Conservation (phyloP, 1,140 invertebrate genomes). For the Subanguina moxae region DNA sequence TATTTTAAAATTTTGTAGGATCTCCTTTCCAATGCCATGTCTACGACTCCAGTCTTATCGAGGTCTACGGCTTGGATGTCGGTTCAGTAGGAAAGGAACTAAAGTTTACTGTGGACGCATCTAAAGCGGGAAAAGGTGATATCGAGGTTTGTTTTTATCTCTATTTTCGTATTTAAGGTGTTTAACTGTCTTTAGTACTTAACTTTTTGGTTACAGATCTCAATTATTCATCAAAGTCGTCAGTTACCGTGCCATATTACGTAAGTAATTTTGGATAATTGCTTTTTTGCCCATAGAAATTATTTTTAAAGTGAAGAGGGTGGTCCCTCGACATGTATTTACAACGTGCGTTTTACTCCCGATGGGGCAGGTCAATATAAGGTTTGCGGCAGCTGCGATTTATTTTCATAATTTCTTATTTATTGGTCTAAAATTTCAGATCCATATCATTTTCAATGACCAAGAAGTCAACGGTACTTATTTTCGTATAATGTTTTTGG, state of each 20-base stretch:
- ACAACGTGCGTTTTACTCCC: constrained; percentile 82
- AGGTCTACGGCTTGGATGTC: constrained; percentile 71
- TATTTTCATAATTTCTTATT: too few species aligned
- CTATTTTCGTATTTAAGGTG: neutral
- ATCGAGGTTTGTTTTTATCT: constrained; percentile 64
- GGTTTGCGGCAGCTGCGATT: neutral
- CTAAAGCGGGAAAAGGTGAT: constrained; percentile 78
- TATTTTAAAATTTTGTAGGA: constrained; percentile 68
- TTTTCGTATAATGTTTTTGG: constrained; percentile 14
- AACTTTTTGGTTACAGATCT: constrained; percentile 61
- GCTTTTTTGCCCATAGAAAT: neutral
- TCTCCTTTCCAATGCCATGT: constrained; percentile 94
- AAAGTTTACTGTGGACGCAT: constrained; percentile 77
- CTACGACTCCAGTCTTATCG: constrained; percentile 83
- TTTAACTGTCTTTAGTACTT: constrained; percentile 23
- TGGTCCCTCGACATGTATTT: constrained; percentile 64
- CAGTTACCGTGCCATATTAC: constrained; percentile 78
- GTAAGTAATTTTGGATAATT: constrained; percentile 66
- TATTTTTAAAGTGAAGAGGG: constrained; percentile 45
- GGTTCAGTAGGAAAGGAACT: constrained; percentile 72
- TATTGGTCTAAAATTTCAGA: too few species aligned
- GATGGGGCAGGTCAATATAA: constrained; percentile 82
- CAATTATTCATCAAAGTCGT: constrained; percentile 71
- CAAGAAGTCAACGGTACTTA: constrained; percentile 74
- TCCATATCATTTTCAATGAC: constrained; percentile 90